Percentiles rank a stretch among this genome's conserved stretches.
These are phyloP conservation scores for Pseudomyrmex cubaensis DNA, from an alignment of 1,140 invertebrate species.

Conservation along the genomic window DNA sequence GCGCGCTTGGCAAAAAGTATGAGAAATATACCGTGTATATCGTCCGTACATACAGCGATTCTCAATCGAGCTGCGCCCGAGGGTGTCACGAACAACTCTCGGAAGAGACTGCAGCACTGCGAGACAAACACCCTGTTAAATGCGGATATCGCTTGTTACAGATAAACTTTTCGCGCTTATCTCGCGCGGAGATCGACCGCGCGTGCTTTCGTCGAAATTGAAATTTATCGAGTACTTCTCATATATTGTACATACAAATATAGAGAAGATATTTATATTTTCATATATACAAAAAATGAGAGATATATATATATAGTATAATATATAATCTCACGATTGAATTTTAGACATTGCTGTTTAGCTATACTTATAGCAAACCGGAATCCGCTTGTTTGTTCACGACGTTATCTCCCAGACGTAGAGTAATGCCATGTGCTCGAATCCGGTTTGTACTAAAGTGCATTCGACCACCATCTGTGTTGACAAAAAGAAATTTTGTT, in stretches of 20 bases:
- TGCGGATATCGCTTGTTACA: neutral
- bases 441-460: constrained; percentile 67
- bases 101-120: constrained; percentile 5
- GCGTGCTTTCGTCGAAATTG: neutral
- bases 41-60: constrained; percentile 27
- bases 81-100: constrained; percentile 37
- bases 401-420: constrained; percentile 55
- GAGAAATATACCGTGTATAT: constrained; percentile 45
- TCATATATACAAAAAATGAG: no score
- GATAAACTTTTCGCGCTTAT: constrained; percentile 9
- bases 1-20: constrained; percentile 45
- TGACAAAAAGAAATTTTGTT: constrained; percentile 56
- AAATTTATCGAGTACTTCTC: neutral
- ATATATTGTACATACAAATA: no score
- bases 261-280: no score
- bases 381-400: constrained; percentile 44
- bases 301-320: no score
- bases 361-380: constrained; percentile 28
- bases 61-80: constrained; percentile 35
- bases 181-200: no score
- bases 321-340: neutral
- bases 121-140: constrained; percentile 4
- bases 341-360: neutral
- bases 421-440: constrained; percentile 64
- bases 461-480: constrained; percentile 64